Evolutionary conservation across 2,888 invertebrate genomes (phyloP).

Genomic region (Diaprepes abbreviatus): DNA sequence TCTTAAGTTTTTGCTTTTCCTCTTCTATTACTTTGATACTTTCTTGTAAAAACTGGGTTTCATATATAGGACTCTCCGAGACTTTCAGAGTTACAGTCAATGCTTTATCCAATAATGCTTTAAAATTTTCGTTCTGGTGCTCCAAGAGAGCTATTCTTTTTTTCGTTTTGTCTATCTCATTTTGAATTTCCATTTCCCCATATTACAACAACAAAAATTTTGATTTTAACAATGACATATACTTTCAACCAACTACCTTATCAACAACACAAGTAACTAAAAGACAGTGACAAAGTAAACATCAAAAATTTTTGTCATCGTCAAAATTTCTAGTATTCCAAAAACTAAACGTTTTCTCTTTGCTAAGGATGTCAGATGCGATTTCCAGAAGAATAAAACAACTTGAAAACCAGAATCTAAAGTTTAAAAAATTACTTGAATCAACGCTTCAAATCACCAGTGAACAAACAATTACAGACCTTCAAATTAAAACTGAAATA

Average conservation of each 20-base stretch:
- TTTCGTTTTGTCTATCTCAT: slow-evolving; percentile 54
- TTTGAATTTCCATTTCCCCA: slow-evolving; percentile 53
- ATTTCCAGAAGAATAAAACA: slow-evolving; percentile 52
- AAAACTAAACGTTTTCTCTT: neutral
- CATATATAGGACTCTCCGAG: slow-evolving; percentile 37
- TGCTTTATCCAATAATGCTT: slow-evolving; percentile 53
- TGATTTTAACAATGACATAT: neutral
- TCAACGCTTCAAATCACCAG: slow-evolving; percentile 52
- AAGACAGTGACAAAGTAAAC: slow-evolving; percentile 10
- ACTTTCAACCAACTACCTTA: neutral
- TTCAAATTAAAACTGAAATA: slow-evolving; percentile 46
- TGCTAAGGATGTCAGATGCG: slow-evolving; percentile 44
- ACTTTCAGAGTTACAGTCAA: slow-evolving; percentile 50
- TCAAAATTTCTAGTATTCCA: neutral
- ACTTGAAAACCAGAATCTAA: slow-evolving; percentile 54
- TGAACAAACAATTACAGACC: slow-evolving; percentile 42
- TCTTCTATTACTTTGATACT: slow-evolving; percentile 53
- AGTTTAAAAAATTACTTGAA: slow-evolving; percentile 51
- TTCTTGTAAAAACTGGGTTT: slow-evolving; percentile 51
- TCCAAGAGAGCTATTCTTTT: slow-evolving; percentile 50
- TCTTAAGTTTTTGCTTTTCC: slow-evolving; percentile 51
- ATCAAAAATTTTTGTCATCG: slow-evolving; percentile 23
- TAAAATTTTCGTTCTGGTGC: slow-evolving; percentile 54
- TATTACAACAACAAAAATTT: slow-evolving; percentile 28
- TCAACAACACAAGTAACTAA: neutral